Percentiles rank a stretch among this genome's conserved stretches.
Conservation (phyloP, 2,888 invertebrate species). For the Eupithecia insigniata region DNA sequence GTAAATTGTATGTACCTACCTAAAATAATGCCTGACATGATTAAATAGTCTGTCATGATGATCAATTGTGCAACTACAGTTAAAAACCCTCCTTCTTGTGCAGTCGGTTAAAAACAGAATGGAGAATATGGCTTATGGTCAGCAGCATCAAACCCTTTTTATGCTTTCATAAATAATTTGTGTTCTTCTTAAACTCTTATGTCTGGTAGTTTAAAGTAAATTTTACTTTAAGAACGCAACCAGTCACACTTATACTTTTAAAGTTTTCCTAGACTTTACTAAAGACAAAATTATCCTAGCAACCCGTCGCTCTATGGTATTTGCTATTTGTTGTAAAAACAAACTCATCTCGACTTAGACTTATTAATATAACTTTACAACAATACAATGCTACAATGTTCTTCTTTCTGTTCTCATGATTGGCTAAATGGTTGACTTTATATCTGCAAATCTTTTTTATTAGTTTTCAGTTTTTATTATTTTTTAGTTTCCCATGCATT, state of each 20-base stretch:
- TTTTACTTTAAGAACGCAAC: too few species aligned
- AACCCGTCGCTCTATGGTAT: not conserved
- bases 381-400: too few species aligned
- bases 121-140: not conserved
- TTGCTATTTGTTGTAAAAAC: not conserved
- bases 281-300: not conserved
- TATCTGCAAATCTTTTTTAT: not conserved
- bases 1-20: constrained; percentile 48
- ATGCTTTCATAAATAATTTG: not conserved
- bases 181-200: too few species aligned
- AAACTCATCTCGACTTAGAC: not conserved
- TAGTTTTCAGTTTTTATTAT: not conserved
- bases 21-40: not conserved
- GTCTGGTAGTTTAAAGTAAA: too few species aligned
- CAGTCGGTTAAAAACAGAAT: not conserved
- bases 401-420: not conserved
- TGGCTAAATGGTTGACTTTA: not conserved
- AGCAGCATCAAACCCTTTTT: not conserved
- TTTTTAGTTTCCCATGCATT: not conserved
- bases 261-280: not conserved
- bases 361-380: too few species aligned
- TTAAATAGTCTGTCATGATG: not conserved
- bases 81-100: too few species aligned
- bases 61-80: not conserved
- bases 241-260: too few species aligned